A percentile compares a stretch with the other conserved stretches of the same genome.
These are phyloP conservation scores for Oreamnos americanus DNA, from an alignment of 2,113 vertebrate genomes.

Conservation along the genomic window DNA sequence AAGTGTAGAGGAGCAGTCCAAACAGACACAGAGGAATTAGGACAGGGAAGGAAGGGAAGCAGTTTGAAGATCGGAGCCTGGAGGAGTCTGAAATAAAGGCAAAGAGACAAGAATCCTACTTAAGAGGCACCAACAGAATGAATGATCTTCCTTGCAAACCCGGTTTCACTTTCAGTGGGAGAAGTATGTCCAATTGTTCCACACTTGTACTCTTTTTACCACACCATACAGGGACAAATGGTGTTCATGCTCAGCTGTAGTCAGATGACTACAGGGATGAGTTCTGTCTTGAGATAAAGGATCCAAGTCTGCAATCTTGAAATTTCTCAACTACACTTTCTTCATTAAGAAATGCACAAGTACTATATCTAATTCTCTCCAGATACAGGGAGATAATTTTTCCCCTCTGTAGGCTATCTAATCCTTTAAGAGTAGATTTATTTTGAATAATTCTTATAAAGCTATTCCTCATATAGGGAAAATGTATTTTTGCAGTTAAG, in stretches of 20 bases:
- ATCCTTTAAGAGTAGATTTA: neutral
- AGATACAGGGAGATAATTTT: neutral
- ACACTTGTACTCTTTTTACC: conserved; percentile 52
- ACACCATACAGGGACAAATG: neutral
- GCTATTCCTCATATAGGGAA: neutral
- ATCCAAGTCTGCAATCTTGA: neutral
- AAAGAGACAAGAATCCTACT: conserved; percentile 86
- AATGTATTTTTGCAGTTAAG: neutral
- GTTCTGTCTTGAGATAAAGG: neutral
- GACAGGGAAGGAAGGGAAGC: conserved; percentile 14
- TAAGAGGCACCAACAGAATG: conserved; percentile 81
- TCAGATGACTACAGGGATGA: neutral
- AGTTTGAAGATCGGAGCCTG: conserved; percentile 60
- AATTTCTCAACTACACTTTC: neutral
- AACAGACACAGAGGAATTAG: conserved; percentile 74
- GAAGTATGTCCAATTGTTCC: conserved; percentile 81
- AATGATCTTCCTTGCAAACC: conserved; percentile 73
- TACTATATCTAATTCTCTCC: neutral
- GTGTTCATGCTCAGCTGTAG: conserved; percentile 26
- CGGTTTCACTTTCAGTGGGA: conserved; percentile 73
- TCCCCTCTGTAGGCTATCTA: neutral
- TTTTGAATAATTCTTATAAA: neutral
- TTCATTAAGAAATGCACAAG: conserved; percentile 4
- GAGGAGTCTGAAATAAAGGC: conserved; percentile 72
- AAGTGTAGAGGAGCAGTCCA: conserved; percentile 19